phyloP scores from a whole-genome alignment of 2,797 vertebrate genomes.

The Diglossa cyanea region DNA sequence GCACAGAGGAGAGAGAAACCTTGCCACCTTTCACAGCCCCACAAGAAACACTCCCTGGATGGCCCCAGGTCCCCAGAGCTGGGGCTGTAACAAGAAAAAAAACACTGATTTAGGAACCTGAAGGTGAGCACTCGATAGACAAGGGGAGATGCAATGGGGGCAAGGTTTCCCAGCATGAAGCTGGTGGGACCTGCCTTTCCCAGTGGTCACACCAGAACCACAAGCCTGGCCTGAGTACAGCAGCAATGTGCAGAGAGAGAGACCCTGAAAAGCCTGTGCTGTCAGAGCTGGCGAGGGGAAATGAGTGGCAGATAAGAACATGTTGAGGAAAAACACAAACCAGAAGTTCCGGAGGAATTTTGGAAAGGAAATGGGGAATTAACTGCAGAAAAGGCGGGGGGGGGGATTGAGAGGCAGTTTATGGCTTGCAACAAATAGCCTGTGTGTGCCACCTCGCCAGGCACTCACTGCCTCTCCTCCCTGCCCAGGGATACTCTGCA shows the following conservation, averaged over 20 bases:
- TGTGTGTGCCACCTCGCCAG: neutral
- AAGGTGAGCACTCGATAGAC: neutral
- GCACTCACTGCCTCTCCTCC: neutral
- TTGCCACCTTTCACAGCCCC: neutral
- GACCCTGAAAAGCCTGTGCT: neutral
- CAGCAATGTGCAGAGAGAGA: neutral
- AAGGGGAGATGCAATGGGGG: fast-evolving
- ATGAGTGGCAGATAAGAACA: conserved; percentile 34
- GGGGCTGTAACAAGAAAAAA: neutral
- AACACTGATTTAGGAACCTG: neutral
- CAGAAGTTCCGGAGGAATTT: conserved; percentile 62
- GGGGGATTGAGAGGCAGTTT: neutral
- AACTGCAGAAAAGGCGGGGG: neutral
- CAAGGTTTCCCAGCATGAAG: neutral
- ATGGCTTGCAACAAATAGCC: neutral
- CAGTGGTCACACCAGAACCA: neutral
- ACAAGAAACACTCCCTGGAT: neutral
- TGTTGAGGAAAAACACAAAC: conserved; percentile 53
- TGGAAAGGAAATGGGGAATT: conserved; percentile 64
- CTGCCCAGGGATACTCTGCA: neutral
- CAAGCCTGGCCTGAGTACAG: neutral
- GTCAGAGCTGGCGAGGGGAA: neutral
- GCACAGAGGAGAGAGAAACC: neutral
- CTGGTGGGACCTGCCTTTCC: neutral
- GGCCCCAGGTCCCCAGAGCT: neutral